Evolutionary conservation across 2,113 vertebrate genomes (phyloP).

Genomic region (Chionomys nivalis): DNA sequence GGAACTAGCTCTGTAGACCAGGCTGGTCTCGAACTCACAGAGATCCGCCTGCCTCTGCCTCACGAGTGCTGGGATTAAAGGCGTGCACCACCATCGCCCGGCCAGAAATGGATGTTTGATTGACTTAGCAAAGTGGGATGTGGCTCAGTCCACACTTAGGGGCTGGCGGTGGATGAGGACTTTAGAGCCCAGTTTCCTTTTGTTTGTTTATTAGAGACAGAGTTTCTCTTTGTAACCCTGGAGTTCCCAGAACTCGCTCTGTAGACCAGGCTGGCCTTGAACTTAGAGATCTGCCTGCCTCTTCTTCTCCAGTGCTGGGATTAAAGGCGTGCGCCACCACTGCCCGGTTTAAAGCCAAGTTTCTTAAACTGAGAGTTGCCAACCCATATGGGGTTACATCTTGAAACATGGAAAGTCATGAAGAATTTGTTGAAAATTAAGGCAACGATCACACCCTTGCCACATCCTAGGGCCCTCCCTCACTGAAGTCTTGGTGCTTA

Average conservation of each 20-base stretch:
- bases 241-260: neutral
- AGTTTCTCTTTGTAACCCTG: neutral
- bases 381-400: neutral
- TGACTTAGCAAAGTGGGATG: neutral
- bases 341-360: rapidly evolving
- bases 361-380: neutral
- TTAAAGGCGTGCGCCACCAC: neutral
- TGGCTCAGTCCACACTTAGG: neutral
- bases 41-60: too few relatives aligned
- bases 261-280: neutral
- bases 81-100: too few relatives aligned
- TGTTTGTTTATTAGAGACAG: neutral
- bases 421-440: neutral
- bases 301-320: neutral
- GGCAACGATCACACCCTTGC: neutral
- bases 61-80: too few relatives aligned
- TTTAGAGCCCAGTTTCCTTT: neutral
- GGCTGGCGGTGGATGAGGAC: neutral
- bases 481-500: neutral
- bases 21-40: too few relatives aligned
- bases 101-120: neutral
- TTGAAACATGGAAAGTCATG: neutral
- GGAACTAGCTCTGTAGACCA: too few relatives aligned
- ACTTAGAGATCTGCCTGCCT: neutral
- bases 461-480: neutral